Evolutionary conservation across 2,888 invertebrate genomes (phyloP), one percentile per base, ranked within the genome.

Genomic region (Candidula unifasciata): DNA sequence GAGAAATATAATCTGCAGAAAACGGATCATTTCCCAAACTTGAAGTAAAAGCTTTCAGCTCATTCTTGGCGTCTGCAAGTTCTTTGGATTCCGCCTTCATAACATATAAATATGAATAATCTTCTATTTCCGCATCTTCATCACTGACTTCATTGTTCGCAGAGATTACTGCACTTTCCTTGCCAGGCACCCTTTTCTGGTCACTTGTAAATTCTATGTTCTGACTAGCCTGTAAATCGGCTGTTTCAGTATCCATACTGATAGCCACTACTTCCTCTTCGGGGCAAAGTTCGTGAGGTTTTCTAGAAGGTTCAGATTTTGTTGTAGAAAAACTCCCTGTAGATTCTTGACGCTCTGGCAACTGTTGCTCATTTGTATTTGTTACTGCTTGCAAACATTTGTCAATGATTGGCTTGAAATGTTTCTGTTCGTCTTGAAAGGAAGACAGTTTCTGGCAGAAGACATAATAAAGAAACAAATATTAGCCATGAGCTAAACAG

Each of bases 91-190:
- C 80, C 33, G 71, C 73, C 52, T 84, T 84, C 80, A 81, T 64
- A 44, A 85, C 79, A 64, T 87, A 87, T 44, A 87, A 60, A 76
- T 85, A 82, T 8, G 87, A 87, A 52, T 85, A 87, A 60, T 87
- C 87, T 18, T 83, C 83, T 13, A 81, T 81, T 57, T 35, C 76
- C 10, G 37, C 84, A 24, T 82, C 44, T 1, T 73, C 64, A 24
- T 71, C 60, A 52, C 44, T 73, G 21, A 54, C 21, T 60, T n/a
- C 30, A 21, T 77, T 52, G 16, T 66, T 44, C 24, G 68, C 21
- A 33, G 44, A 44, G 6, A 13, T 66, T 10, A 52, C 6, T 54
- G n/a, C 18, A 68, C n/a, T 64, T 13, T 79, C 57, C 54, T 78
- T 57, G n/a, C 52, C 69, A 73, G 0, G 37, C 30, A 64, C 18